Evolutionary conservation across 2,888 invertebrate species (phyloP), one percentile per base, ranked within the genome.

Genomic region (Chironomus tentans): DNA sequence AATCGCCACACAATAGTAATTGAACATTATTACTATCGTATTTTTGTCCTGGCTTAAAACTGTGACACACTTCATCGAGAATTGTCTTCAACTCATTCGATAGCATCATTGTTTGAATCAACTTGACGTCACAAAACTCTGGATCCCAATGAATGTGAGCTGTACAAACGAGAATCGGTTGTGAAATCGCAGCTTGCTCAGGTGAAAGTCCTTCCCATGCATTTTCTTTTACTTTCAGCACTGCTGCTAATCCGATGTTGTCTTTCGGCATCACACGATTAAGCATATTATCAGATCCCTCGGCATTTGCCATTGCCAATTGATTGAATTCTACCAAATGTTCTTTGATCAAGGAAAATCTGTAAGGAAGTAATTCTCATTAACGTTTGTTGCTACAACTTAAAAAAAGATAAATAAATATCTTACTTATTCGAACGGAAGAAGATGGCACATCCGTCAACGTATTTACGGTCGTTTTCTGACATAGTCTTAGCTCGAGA

Each of bases 121-220:
- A 88, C 85, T 99, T 99, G 70, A 99, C 99, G 85, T 99, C 99
- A 84, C 98, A 97, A 85, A 92, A 98, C 86, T 99, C 98, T 0
- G 99, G 99, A 87, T 99, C 98, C 99, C 99, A 99, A 85, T 99
- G 98, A 80, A 99, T 96, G 85, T 99, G 99, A 48, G 98, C 98
- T 46, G 98, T 99, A 84, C 98, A 97, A 73, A 99, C 97, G 77
- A 98, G 86, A 78, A 99, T 87, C 21, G 95, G 94, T 82, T 95
- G 94, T 79, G 90, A 90, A 79, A 91, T 87, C 85, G 90, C 91
- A 78, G 88, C 89, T 79, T 90, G 88, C 82, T 95, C 94, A 10
- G 89, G 86, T 73, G 93, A 91, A 81, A 91, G 82, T 77, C 91
- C 91, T 88, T 95, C 95, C 94, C 96, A 98, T 10, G 97, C 95